phyloP scores from a whole-genome alignment of 2,888 invertebrate genomes.

The Meteorus colon region DNA sequence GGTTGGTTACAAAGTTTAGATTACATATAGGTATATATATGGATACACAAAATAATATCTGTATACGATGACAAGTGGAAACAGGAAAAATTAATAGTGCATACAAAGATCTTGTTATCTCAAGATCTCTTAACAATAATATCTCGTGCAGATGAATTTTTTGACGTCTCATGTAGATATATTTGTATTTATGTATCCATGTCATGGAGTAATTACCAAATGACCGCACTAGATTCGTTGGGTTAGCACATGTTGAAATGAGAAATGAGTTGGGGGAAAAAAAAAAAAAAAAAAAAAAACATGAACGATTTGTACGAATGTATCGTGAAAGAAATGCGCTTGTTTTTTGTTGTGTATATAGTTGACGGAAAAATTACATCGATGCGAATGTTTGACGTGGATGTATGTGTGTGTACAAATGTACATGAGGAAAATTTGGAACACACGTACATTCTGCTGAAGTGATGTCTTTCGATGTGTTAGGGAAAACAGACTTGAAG shows the following conservation, averaged over 20 bases:
- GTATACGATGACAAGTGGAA: too few relatives aligned
- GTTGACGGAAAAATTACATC: too few relatives aligned
- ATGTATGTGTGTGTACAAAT: too few relatives aligned
- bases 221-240: neutral
- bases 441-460: neutral
- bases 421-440: too few relatives aligned
- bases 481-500: neutral
- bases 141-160: neutral
- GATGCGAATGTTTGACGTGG: too few relatives aligned
- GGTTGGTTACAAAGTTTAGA: conserved; percentile 42
- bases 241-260: neutral
- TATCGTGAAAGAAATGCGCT: too few relatives aligned
- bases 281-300: too few relatives aligned
- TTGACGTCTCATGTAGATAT: neutral
- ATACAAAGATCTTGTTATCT: neutral
- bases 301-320: too few relatives aligned
- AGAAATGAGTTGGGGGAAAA: neutral
- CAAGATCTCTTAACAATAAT: neutral
- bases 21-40: too few relatives aligned
- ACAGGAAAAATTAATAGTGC: neutral
- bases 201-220: neutral
- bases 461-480: neutral
- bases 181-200: neutral
- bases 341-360: too few relatives aligned
- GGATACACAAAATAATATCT: too few relatives aligned